A percentile compares a stretch with the other conserved stretches of the same genome.
Evolutionary conservation across 2,888 invertebrate genomes (phyloP).

Genomic region (Hydropsyche betteni): DNA sequence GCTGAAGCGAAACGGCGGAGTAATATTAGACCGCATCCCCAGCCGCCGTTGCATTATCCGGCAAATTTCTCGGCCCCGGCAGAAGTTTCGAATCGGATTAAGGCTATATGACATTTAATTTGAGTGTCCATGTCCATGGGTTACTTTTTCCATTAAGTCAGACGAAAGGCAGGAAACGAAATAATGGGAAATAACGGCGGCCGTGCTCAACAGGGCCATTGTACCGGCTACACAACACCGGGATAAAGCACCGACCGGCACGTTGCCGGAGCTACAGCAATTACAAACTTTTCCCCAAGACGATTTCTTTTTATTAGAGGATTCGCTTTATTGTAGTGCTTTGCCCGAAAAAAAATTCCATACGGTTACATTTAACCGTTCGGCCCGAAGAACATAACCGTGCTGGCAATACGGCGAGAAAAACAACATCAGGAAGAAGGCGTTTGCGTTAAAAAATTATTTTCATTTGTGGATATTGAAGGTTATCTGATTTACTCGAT

Average conservation of each 20-base stretch:
- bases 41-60: neutral
- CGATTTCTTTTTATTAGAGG: slow-evolving; percentile 35
- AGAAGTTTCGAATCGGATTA: slow-evolving; percentile 11
- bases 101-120: slow-evolving; percentile 2
- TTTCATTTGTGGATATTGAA: too few relatives aligned
- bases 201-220: slow-evolving; percentile 29
- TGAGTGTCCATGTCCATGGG: slow-evolving; percentile 5
- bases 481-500: too few relatives aligned
- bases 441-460: too few relatives aligned
- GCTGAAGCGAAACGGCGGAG: too few relatives aligned
- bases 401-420: too few relatives aligned
- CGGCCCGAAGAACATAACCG: neutral
- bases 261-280: slow-evolving; percentile 31
- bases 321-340: slow-evolving; percentile 22
- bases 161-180: neutral
- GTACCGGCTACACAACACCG: slow-evolving; percentile 3
- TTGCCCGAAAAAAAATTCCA: neutral
- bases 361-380: too few relatives aligned
- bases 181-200: slow-evolving; percentile 21
- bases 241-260: slow-evolving; percentile 23
- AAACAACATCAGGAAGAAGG: too few relatives aligned
- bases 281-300: slow-evolving; percentile 34
- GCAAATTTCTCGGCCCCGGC: neutral
- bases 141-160: slow-evolving; percentile 19
- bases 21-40: too few relatives aligned